Conservation (phyloP, 53 echinoderm and acorn worm genomes). For the Henricia sp. region DNA sequence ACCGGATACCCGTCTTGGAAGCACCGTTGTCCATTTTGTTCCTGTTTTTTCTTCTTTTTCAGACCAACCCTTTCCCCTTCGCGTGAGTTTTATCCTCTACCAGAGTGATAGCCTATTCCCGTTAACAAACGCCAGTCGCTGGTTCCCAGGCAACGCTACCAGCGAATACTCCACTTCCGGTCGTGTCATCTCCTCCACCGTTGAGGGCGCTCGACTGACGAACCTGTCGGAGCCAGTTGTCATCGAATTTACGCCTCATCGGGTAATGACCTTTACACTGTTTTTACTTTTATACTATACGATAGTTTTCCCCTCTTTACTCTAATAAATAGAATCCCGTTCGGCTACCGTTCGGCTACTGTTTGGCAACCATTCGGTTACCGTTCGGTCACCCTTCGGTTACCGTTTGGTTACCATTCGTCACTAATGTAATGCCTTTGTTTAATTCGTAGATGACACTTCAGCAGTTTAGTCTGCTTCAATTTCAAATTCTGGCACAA, state of each 20-base stretch:
- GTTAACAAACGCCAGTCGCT: not conserved
- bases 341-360: not conserved
- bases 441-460: too few relatives aligned
- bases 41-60: not conserved
- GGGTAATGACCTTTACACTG: slow-evolving; percentile 6
- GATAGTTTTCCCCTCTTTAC: not conserved
- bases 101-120: slow-evolving; percentile 56
- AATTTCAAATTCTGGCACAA: too few relatives aligned
- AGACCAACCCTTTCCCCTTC: slow-evolving; percentile 2
- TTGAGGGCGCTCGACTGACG: slow-evolving; percentile 51
- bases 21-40: too few relatives aligned
- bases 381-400: too few relatives aligned
- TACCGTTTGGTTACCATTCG: too few relatives aligned
- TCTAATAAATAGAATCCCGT: not conserved
- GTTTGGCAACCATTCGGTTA: not conserved
- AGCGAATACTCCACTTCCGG: slow-evolving; percentile 55
- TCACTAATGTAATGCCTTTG: too few relatives aligned
- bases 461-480: too few relatives aligned
- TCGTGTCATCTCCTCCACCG: slow-evolving; percentile 59
- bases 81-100: slow-evolving; percentile 52
- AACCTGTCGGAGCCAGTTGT: slow-evolving; percentile 53
- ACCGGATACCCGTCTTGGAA: too few relatives aligned
- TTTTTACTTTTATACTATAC: not conserved
- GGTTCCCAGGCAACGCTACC: not conserved
- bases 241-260: slow-evolving; percentile 62